Conservation (phyloP, 2,113 vertebrate genomes). For the Cephalopterus ornatus region DNA sequence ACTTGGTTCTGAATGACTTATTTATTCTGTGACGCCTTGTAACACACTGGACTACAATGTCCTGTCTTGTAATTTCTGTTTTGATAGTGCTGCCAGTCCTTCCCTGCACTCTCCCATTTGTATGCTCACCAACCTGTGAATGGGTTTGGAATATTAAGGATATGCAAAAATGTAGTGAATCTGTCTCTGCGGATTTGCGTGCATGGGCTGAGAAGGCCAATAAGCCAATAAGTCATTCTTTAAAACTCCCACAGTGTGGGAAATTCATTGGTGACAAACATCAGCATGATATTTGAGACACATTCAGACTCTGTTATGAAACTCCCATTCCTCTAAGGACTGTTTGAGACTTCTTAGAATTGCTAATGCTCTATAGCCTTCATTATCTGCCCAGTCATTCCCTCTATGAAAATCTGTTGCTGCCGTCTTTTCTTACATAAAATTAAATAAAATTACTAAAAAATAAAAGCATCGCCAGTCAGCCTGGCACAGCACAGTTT, state of each 20-base stretch:
- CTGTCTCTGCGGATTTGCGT: background rate
- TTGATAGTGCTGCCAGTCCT: background rate
- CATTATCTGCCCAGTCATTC: conserved; percentile 11
- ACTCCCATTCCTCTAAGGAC: background rate
- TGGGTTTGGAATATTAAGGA: conserved; percentile 5
- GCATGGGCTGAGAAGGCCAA: conserved; percentile 38
- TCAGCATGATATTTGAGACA: conserved; percentile 36
- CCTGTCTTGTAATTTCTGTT: background rate
- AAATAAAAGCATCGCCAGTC: background rate
- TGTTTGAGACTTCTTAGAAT: conserved; percentile 16
- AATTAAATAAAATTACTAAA: background rate
- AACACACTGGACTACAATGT: background rate
- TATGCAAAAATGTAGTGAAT: conserved; percentile 31
- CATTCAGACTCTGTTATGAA: conserved; percentile 19
- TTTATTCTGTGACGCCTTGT: background rate
- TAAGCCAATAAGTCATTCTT: conserved; percentile 51
- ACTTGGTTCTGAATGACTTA: background rate
- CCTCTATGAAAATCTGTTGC: background rate
- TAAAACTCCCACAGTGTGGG: conserved; percentile 50
- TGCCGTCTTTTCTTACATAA: background rate
- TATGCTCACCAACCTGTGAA: background rate
- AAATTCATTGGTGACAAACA: conserved; percentile 46
- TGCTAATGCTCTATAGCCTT: conserved; percentile 28
- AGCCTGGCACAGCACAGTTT: background rate
- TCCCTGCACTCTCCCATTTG: background rate